phyloP scores from a whole-genome alignment of 2,113 vertebrate species.

The Hippocampus barbouri region DNA sequence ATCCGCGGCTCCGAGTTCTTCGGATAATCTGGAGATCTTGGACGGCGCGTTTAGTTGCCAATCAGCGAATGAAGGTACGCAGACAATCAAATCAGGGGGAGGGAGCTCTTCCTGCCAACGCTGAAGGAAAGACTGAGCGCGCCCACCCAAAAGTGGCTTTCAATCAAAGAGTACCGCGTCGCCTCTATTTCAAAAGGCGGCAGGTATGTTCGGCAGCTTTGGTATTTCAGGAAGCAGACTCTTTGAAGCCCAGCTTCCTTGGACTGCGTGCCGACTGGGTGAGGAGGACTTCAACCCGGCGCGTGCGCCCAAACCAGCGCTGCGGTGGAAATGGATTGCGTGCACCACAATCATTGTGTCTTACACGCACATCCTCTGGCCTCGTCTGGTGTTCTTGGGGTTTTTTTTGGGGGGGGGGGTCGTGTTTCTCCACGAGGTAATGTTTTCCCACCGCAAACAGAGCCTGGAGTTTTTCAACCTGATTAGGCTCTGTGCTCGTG shows the following conservation, averaged over 20 bases:
- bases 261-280: conserved; percentile 23
- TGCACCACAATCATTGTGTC: conserved; percentile 2
- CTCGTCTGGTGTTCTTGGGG: not conserved
- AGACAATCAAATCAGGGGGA: not conserved
- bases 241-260: conserved; percentile 12
- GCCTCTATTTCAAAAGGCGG: conserved; percentile 41
- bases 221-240: conserved; percentile 37
- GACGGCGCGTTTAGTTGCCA: too few relatives aligned
- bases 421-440: conserved; percentile 30
- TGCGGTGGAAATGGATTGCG: not conserved
- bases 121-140: not conserved
- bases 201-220: conserved; percentile 56
- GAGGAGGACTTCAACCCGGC: conserved; percentile 29
- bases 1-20: too few relatives aligned
- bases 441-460: conserved; percentile 25
- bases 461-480: conserved; percentile 56
- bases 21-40: too few relatives aligned
- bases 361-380: not conserved
- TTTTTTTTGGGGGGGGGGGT: not conserved
- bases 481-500: not conserved
- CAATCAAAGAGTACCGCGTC: conserved; percentile 20
- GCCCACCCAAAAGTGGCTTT: conserved; percentile 19
- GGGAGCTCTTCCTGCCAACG: not conserved
- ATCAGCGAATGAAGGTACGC: too few relatives aligned
- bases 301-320: conserved; percentile 29